Percentiles rank a stretch among this genome's conserved stretches.
phyloP scores from a whole-genome alignment of 2,888 invertebrate species.

The Temnothorax ravouxi region DNA sequence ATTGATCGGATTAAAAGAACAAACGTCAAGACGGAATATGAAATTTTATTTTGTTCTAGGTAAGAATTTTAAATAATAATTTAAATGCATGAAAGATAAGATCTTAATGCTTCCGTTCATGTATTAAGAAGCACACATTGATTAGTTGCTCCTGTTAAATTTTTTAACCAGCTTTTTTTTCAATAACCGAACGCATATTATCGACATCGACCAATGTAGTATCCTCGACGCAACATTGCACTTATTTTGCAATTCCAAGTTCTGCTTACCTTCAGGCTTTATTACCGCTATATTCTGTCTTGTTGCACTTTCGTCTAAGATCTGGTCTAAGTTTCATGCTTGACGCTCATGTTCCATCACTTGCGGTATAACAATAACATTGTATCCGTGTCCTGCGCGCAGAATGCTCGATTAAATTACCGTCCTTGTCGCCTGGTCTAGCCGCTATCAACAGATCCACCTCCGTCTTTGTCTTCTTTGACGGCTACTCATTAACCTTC shows the following conservation, averaged over 20 bases:
- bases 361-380: constrained; percentile 37
- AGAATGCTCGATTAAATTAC: constrained; percentile 46
- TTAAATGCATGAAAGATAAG: background rate
- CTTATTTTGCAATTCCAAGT: background rate
- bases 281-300: background rate
- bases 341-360: constrained; percentile 40
- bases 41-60: background rate
- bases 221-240: too few species aligned
- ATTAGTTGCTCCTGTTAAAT: background rate
- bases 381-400: background rate
- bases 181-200: background rate
- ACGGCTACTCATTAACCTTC: constrained; percentile 34
- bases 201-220: background rate
- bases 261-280: constrained; percentile 1
- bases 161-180: background rate
- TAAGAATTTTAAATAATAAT: background rate
- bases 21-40: background rate
- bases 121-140: background rate
- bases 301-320: constrained; percentile 38
- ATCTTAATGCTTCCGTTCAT: background rate
- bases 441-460: constrained; percentile 33
- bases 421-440: constrained; percentile 28
- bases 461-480: constrained; percentile 34
- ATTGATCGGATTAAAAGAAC: background rate
- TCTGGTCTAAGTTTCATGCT: constrained; percentile 25